These are phyloP conservation scores for Zaprionus obscuricornis DNA, from an alignment of 2,888 invertebrate species.

Conservation along the genomic window DNA sequence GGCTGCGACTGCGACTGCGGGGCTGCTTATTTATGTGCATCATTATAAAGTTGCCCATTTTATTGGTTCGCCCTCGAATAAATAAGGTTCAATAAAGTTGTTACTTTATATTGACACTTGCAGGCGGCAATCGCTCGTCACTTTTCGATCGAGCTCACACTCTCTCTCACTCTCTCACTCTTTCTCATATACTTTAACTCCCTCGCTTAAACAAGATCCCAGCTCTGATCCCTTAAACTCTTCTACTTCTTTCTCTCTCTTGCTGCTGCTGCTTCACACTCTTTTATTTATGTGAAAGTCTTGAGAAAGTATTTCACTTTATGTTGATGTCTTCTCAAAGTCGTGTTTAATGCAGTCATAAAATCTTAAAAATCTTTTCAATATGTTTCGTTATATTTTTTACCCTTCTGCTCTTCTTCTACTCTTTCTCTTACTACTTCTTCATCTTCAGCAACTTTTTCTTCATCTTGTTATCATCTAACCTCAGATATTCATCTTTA, in stretches of 20 bases:
- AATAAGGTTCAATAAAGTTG: constrained; percentile 83
- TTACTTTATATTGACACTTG: constrained; percentile 83
- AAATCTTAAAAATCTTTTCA: constrained; percentile 59
- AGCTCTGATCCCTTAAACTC: constrained; percentile 22
- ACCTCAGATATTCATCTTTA: constrained; percentile 51
- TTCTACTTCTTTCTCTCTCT: neutral
- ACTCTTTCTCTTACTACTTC: too few species aligned
- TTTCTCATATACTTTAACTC: neutral
- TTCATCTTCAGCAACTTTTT: too few species aligned
- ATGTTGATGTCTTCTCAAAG: constrained; percentile 26
- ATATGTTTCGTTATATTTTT: too few species aligned
- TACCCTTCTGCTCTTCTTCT: too few species aligned
- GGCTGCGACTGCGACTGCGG: too few species aligned
- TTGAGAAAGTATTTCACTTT: constrained; percentile 66
- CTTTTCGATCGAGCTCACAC: constrained; percentile 22
- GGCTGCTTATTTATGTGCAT: constrained; percentile 79
- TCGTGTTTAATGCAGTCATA: constrained; percentile 57
- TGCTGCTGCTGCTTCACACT: constrained; percentile 22
- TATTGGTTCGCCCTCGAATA: constrained; percentile 82
- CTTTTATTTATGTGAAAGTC: constrained; percentile 68
- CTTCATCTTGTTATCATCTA: constrained; percentile 39
- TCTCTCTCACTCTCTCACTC: neutral
- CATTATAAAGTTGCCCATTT: constrained; percentile 82
- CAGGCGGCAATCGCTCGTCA: constrained; percentile 80
- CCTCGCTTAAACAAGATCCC: constrained; percentile 22